These are phyloP conservation scores for Campoletis sonorensis DNA, from an alignment of 1,140 invertebrate species.

Conservation along the genomic window DNA sequence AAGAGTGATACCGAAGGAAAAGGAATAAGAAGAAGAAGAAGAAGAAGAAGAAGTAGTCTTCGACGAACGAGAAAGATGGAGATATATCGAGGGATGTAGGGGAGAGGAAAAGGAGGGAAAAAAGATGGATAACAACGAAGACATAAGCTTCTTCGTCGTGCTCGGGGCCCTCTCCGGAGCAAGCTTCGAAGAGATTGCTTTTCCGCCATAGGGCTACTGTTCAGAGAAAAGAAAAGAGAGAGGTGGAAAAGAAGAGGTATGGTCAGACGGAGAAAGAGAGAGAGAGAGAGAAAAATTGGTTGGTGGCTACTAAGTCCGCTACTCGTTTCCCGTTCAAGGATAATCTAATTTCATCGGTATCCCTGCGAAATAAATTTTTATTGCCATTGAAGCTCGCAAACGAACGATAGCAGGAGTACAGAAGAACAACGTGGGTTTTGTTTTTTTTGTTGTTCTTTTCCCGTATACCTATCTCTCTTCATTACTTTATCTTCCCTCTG, in stretches of 20 bases:
- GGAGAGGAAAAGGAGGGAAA: neutral
- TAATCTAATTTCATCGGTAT: slow-evolving; percentile 64
- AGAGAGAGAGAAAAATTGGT: slow-evolving; percentile 32
- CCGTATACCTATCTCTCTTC: slow-evolving; percentile 9
- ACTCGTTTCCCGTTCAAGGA: slow-evolving; percentile 52
- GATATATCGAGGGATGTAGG: slow-evolving; percentile 34
- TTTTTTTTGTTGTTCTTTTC: neutral
- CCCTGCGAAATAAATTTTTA: slow-evolving; percentile 66
- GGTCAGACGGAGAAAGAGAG: neutral
- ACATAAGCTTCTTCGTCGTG: slow-evolving; percentile 30
- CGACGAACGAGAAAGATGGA: slow-evolving; percentile 12
- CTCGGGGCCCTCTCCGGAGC: slow-evolving; percentile 33
- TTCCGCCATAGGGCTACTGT: slow-evolving; percentile 51
- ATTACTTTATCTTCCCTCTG: slow-evolving; percentile 19
- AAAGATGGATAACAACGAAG: slow-evolving; percentile 19
- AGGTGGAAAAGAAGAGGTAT: neutral
- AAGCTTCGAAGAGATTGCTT: slow-evolving; percentile 65
- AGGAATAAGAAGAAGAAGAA: neutral
- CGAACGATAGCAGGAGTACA: slow-evolving; percentile 18
- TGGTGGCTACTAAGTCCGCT: slow-evolving; percentile 41
- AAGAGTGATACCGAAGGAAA: neutral
- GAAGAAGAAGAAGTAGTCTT: neutral
- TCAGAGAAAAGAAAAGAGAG: neutral
- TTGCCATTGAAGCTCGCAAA: slow-evolving; percentile 58
- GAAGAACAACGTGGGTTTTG: slow-evolving; percentile 12